phyloP scores from a whole-genome alignment of 2,797 vertebrate genomes.

The Cyclura pinguis region DNA sequence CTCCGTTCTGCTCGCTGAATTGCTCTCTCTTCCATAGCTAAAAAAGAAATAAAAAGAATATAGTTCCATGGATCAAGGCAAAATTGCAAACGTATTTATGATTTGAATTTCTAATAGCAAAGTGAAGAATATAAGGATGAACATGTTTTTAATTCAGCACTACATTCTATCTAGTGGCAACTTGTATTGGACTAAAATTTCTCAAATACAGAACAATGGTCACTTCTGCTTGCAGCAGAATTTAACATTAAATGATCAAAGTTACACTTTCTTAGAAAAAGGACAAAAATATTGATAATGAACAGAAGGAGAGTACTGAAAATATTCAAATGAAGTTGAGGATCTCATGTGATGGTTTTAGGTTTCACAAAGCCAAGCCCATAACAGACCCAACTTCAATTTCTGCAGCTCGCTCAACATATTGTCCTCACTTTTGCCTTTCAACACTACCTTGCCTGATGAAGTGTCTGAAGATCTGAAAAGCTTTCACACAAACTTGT shows the following conservation, averaged over 20 bases:
- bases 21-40: conserved; percentile 94
- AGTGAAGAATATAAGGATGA: neutral
- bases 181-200: neutral
- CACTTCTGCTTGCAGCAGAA: neutral
- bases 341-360: neutral
- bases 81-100: neutral
- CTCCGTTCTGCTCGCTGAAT: conserved; percentile 84
- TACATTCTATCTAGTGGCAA: neutral
- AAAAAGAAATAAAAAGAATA: conserved; percentile 57
- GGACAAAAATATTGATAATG: neutral
- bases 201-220: neutral
- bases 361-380: neutral
- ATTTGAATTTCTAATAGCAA: neutral
- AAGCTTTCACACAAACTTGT: neutral
- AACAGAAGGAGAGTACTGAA: neutral
- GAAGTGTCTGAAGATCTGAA: neutral
- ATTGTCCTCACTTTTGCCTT: neutral
- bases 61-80: conserved; percentile 8
- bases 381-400: neutral
- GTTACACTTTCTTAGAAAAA: neutral
- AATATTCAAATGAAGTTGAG: neutral
- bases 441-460: neutral
- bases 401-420: neutral
- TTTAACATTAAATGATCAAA: neutral
- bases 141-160: neutral